phyloP scores from a whole-genome alignment of 2,888 invertebrate genomes.

The Ametastegia equiseti region DNA sequence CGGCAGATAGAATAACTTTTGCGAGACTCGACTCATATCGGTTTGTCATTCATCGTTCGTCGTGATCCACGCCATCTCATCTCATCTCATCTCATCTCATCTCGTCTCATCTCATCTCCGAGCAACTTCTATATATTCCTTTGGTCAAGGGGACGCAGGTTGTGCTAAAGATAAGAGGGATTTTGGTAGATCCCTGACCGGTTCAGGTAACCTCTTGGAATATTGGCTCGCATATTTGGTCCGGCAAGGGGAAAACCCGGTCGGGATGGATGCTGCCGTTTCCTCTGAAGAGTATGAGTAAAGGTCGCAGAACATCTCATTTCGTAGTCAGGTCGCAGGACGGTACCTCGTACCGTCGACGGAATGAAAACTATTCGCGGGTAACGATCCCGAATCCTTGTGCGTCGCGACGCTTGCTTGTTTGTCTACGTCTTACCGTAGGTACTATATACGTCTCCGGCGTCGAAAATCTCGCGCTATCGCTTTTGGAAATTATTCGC shows the following conservation, averaged over 20 bases:
- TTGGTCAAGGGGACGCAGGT: conserved; percentile 35
- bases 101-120: background rate
- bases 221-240: conserved; percentile 39
- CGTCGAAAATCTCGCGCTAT: background rate
- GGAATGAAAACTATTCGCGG: conserved; percentile 45
- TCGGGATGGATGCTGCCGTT: too few relatives aligned
- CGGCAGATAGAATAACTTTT: too few relatives aligned
- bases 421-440: too few relatives aligned
- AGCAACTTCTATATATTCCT: background rate
- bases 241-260: too few relatives aligned
- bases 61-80: background rate
- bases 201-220: conserved; percentile 38
- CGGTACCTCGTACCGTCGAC: conserved; percentile 28
- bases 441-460: background rate
- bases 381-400: conserved; percentile 25
- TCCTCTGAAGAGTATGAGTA: too few relatives aligned
- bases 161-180: conserved; percentile 15
- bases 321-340: conserved; percentile 40
- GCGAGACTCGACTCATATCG: too few relatives aligned
- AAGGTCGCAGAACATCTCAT: conserved; percentile 26
- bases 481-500: too few relatives aligned
- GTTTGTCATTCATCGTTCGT: conserved; percentile 24
- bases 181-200: conserved; percentile 16
- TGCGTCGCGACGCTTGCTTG: too few relatives aligned
- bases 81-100: background rate